Base-by-base conservation (phyloP, 2,888 invertebrate species). In the Drosophila kokeensis region DNA sequence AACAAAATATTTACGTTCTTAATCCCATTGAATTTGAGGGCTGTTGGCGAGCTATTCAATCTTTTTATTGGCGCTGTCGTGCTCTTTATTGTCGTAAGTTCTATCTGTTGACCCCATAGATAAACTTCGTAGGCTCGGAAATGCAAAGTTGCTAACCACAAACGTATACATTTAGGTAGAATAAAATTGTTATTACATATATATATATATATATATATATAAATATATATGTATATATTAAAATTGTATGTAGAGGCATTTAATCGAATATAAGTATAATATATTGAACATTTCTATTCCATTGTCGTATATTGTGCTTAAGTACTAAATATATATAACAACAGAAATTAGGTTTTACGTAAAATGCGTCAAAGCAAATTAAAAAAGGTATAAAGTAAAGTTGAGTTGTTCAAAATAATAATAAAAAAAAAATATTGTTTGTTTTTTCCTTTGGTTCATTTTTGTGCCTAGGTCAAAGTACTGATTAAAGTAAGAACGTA, bases 21-120 rank as follows among this genome's bases (percentile, higher is more conserved):
- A 64, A 83, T 69, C 85, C 73, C 70, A 83, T 81, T 84, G 79
- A 89, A 84, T 81, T 91, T 90, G 93, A 93, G 93, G 93, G 92
- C 85, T 91, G 93, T 92, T 93, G 93, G 93, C 91, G 93, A 85
- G 92, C 92, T 83, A 92, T 93, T 85, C 92, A 92, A 86, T 89
- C 91, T 71, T 88, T 93, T 81, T 93, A 93, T 92, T 93, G 93
- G 93, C 93, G 93, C 90, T 93, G 92, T 90, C 93, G 93, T 87
- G 90, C 92, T 82, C 88, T 93, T 73, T 92, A 92, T 63, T 91
- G 91, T 92, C 92, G 93, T 93, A 93, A 93, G 93, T 93, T 83
- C 74, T 79, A 87, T 82, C 80, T 74, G 76, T 82, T 82, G 76
- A 83, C 78, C 75, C 74, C 69, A 70, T 72, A 68, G 58, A 72